phyloP scores from a whole-genome alignment of 1,140 invertebrate species.

The Diorhabda sublineata region DNA sequence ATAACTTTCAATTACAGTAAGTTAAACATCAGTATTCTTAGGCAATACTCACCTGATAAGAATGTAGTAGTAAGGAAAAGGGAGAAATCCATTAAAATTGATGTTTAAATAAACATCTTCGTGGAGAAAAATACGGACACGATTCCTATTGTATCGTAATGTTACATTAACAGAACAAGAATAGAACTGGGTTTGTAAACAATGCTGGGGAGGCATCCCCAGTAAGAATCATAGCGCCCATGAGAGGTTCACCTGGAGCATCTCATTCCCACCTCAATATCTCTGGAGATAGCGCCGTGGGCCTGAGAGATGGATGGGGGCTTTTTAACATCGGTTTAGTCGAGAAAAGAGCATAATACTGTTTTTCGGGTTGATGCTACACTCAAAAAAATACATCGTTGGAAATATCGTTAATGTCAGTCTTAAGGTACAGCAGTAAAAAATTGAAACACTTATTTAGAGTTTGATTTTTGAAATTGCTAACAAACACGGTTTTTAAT shows the following conservation, averaged over 20 bases:
- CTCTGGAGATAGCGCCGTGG: slow-evolving; percentile 36
- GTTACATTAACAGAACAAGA: slow-evolving; percentile 41
- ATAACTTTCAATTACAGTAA: too few species aligned
- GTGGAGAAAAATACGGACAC: slow-evolving; percentile 30
- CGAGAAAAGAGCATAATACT: neutral
- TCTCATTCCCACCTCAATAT: slow-evolving; percentile 39
- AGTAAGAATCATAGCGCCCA: slow-evolving; percentile 43
- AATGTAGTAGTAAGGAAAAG: neutral
- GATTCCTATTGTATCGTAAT: slow-evolving; percentile 39
- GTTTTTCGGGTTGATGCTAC: neutral
- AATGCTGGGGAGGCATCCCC: slow-evolving; percentile 34
- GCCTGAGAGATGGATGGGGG: slow-evolving; percentile 39
- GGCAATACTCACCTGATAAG: neutral
- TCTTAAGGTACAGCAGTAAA: too few species aligned
- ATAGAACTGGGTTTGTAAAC: slow-evolving; percentile 39
- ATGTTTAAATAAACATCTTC: slow-evolving; percentile 37
- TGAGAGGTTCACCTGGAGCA: slow-evolving; percentile 37
- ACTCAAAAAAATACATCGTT: neutral
- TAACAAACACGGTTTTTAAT: too few species aligned
- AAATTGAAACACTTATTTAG: too few species aligned
- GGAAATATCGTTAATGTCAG: too few species aligned
- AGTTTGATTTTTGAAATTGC: too few species aligned
- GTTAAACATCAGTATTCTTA: too few species aligned
- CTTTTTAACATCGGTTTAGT: slow-evolving; percentile 42
- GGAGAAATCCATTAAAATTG: slow-evolving; percentile 11